A percentile compares a stretch with the other conserved stretches of the same genome.
Evolutionary conservation across 2,888 invertebrate genomes (phyloP).

Genomic region (Pristionchus fissidentatus): DNA sequence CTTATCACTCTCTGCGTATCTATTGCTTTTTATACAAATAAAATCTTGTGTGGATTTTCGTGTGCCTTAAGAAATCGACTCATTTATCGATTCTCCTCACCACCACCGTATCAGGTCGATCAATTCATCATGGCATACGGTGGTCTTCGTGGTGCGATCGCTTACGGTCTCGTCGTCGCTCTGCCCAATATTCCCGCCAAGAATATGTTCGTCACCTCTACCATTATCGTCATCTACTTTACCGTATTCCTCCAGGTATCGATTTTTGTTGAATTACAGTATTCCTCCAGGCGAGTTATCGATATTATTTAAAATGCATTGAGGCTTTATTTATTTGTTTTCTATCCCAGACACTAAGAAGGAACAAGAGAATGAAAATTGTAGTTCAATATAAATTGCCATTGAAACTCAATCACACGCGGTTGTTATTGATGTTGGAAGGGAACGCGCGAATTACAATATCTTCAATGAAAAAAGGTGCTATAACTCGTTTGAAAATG

Average conservation of each 20-base stretch:
- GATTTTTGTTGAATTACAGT: background rate
- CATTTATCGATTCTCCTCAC: background rate
- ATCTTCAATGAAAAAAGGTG: too few relatives aligned
- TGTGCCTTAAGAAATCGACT: background rate
- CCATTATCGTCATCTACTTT: conserved; percentile 96
- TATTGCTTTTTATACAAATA: background rate
- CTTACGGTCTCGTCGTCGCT: conserved; percentile 86
- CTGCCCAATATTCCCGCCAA: conserved; percentile 86
- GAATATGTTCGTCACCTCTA: conserved; percentile 95
- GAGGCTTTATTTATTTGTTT: background rate
- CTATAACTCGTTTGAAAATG: too few relatives aligned
- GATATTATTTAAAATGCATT: background rate
- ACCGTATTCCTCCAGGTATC: conserved; percentile 93
- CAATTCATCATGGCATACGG: conserved; percentile 93
- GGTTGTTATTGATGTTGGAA: too few relatives aligned
- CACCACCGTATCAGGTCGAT: conserved; percentile 71
- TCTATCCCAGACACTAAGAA: background rate
- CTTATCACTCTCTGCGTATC: background rate
- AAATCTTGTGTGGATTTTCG: background rate
- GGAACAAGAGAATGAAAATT: background rate
- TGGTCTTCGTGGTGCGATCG: conserved; percentile 94
- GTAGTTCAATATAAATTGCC: background rate
- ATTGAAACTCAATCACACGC: background rate
- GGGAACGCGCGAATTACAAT: too few relatives aligned
- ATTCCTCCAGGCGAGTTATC: background rate